phyloP scores from a whole-genome alignment of 2,113 vertebrate species.

The Atrichornis clamosus region DNA sequence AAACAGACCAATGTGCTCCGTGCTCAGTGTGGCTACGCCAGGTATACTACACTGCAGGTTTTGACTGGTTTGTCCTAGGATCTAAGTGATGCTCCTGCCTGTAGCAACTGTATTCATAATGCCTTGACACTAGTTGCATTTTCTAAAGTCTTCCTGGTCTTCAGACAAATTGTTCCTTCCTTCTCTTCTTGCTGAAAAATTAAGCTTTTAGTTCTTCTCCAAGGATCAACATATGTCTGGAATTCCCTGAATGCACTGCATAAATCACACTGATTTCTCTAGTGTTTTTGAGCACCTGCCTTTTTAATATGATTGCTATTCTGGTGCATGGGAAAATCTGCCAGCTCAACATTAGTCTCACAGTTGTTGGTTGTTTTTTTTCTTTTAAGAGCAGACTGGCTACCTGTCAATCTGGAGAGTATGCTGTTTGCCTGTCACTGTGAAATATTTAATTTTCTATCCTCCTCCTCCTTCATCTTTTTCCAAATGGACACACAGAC shows the following conservation, averaged over 20 bases:
- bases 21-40: not conserved
- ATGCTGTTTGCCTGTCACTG: not conserved
- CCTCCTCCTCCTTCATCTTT: not conserved
- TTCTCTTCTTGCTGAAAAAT: not conserved
- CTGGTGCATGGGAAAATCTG: not conserved
- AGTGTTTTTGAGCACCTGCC: not conserved
- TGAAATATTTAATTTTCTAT: not conserved
- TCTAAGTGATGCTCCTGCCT: not conserved
- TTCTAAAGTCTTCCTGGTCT: not conserved
- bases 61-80: not conserved
- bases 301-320: not conserved
- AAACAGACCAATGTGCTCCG: not conserved
- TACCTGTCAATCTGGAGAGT: not conserved
- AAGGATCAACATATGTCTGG: not conserved
- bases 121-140: not conserved
- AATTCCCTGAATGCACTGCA: not conserved
- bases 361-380: not conserved
- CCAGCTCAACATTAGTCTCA: not conserved
- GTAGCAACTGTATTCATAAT: not conserved
- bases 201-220: not conserved
- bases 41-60: not conserved
- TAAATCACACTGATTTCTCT: constrained; percentile 39
- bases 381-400: not conserved
- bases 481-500: not conserved
- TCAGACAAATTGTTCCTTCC: not conserved